Evolutionary conservation across 2,797 vertebrate species (phyloP), one percentile per base, ranked within the genome.

Genomic region (Cuniculus paca): DNA sequence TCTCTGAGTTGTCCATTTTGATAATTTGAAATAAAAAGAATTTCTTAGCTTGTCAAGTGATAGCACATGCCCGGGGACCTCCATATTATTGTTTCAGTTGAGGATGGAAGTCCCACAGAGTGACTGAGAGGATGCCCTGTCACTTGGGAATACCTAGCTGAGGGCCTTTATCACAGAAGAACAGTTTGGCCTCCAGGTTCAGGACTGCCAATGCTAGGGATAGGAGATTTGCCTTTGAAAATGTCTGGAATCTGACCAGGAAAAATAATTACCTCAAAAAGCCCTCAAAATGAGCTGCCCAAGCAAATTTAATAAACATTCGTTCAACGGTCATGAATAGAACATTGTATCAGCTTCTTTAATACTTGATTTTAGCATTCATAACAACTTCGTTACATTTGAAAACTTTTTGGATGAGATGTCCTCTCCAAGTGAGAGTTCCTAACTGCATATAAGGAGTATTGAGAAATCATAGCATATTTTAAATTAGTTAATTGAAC

Each of bases 231-330:
- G 31, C 45, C 87, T 90, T 81, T 48, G 22, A 61, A 94, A 90
- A 72, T 90, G 50, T 95, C 54, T 94, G 17, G 42, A 89, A 39
- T 74, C 60, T 78, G 39, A 86, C 34, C 24, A 83, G 91, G 42
- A 91, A 94, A 92, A 96, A 91, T 60, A 20, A 68, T 78, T 80
- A 58, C 77, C 26, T 91, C 10, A 14, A 50, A 84, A 65, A 54
- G 34, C 36, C 75, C 72, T 45, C 42, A 45, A 74, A 39, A 48
- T 48, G 26, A 42, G 13, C 42, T 81, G 14, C n/a, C 82, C 88
- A 60, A 86, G 54, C 10, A 92, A 95, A 96, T 92, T 95, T 92
- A 95, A 87, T 81, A 61, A 91, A 78, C 45, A 88, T 92, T 83
- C 94, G 83, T 91, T 89, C 93, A 96, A 48, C 81, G n/a, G 65